Base-by-base conservation (phyloP, 2,888 invertebrate genomes). In the Cataglyphis livida region DNA sequence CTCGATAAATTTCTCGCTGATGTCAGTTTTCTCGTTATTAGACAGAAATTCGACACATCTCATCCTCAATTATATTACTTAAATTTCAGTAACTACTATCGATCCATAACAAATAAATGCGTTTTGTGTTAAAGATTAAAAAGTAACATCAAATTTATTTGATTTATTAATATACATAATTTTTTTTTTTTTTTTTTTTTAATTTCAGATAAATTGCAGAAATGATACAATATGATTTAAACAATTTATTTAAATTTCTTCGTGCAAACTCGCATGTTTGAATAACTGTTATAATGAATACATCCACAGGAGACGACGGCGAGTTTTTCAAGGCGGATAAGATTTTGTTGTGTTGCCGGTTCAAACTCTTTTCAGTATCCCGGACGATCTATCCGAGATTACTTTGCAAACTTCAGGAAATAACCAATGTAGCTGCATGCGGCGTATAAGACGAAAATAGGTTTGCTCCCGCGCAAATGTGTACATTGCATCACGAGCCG, bases 341-440 rank as follows among this genome's bases (percentile, higher is more conserved):
- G 66, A 76, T 76, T 76, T 66, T n/a, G 35, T 7, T 21, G 25
- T 12, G 38, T 15, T 32, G n/a, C 3, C n/a, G 48, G 65, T 66
- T 48, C 35, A 44, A 65, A 35, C 57, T 35, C 44, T 32, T 35
- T 64, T 71, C 66, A 38, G 48, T 25, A 82, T 61, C 28, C 57
- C 70, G n/a, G 44, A 65, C 41, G 83, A 81, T 81, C 81, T 86
- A 89, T 90, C 90, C 88, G 90, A 91, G 91, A 92, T 92, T 92
- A 91, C 90, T 92, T 90, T 84, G 91, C 88, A 91, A 92, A 92
- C 91, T 92, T 89, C 76, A 84, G 89, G 89, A 92, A 92, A 92
- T 92, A 92, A 92, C 44, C 89, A 87, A 86, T 83, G 74, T 79
- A 79, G 74, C 71, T 84, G 74, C 78, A 64, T 82, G 83, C 81